Evolutionary conservation across 2,113 vertebrate genomes (phyloP).

Genomic region (Macaca nemestrina): DNA sequence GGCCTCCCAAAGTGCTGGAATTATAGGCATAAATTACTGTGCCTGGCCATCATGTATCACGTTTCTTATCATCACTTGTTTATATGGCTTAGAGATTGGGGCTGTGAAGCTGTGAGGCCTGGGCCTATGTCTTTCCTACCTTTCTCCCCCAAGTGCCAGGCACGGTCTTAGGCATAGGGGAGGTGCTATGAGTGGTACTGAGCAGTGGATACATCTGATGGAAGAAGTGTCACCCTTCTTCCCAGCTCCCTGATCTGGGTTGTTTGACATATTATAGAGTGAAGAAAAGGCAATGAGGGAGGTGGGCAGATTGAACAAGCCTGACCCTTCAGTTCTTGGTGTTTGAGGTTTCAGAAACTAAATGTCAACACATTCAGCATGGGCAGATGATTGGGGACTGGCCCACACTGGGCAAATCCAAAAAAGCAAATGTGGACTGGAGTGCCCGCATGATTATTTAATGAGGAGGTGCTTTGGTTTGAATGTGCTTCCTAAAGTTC

Average conservation of each 20-base stretch:
- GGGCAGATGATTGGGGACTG: neutral
- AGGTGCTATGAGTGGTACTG: neutral
- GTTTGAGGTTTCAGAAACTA: neutral
- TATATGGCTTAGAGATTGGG: neutral
- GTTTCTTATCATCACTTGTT: neutral
- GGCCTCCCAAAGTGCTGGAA: too few species aligned
- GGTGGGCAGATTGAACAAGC: neutral
- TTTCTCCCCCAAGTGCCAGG: neutral
- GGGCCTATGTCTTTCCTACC: neutral
- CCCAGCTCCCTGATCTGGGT: neutral
- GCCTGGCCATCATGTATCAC: neutral
- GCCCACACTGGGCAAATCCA: neutral
- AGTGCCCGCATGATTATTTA: neutral
- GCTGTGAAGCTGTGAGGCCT: neutral
- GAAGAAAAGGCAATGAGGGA: neutral
- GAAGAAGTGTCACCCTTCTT: neutral
- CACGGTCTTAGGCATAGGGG: neutral
- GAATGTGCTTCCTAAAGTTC: too few species aligned
- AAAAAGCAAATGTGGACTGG: neutral
- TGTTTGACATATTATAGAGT: neutral
- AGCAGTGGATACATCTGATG: neutral
- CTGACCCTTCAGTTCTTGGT: neutral
- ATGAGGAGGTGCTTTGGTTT: neutral
- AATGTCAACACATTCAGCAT: neutral
- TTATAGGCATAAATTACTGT: too few species aligned